Percentiles rank a stretch among this genome's conserved stretches.
These are phyloP conservation scores for Papilio demoleus DNA, from an alignment of 2,888 invertebrate genomes.

Conservation along the genomic window DNA sequence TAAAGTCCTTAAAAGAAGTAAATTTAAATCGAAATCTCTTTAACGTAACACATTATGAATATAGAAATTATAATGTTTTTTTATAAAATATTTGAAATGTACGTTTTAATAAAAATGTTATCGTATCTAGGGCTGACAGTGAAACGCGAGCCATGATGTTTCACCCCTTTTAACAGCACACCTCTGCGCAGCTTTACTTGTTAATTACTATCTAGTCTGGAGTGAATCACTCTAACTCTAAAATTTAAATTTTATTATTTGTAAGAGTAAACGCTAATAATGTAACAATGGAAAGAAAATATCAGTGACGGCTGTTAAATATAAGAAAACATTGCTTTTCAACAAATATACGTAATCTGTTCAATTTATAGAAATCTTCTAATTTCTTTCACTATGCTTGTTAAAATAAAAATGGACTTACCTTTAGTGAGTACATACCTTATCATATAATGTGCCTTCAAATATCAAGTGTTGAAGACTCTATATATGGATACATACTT, in stretches of 20 bases:
- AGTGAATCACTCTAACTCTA: constrained; percentile 52
- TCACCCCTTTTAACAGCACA: constrained; percentile 77
- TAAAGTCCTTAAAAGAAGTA: background rate
- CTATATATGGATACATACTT: no score
- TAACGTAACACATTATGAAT: background rate
- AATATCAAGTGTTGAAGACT: no score
- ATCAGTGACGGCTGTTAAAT: no score
- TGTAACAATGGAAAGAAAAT: no score
- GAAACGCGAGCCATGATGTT: constrained; percentile 59
- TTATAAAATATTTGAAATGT: constrained; percentile 17
- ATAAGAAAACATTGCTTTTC: no score
- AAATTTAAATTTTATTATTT: constrained; percentile 35
- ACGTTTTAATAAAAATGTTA: background rate
- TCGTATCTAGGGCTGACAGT: constrained; percentile 48
- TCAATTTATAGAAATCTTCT: no score
- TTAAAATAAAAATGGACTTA: no score
- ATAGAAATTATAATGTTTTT: constrained; percentile 26
- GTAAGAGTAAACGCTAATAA: no score
- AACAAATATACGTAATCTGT: no score
- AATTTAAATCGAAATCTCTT: background rate
- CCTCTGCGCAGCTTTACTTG: constrained; percentile 66
- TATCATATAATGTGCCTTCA: no score
- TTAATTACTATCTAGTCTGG: constrained; percentile 64
- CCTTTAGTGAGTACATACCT: no score
- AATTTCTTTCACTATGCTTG: no score